phyloP scores from a whole-genome alignment of 2,113 vertebrate genomes.

The Chionis minor region DNA sequence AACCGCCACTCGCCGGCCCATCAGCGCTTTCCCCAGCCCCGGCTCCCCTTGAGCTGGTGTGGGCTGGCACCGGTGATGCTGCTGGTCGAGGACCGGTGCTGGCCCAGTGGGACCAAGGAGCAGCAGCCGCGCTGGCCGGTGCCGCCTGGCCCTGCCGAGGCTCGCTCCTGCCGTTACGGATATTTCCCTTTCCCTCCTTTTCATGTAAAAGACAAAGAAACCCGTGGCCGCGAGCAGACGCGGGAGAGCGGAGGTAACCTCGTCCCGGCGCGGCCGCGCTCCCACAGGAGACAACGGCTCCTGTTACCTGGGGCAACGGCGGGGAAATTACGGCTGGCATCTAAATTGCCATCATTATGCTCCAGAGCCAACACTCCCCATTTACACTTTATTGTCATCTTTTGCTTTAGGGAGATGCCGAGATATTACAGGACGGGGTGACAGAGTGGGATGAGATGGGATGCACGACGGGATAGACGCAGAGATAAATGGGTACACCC shows the following conservation, averaged over 20 bases:
- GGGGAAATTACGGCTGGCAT: slow-evolving; percentile 54
- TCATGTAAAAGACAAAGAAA: background rate
- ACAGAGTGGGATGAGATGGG: slow-evolving; percentile 27
- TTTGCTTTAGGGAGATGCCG: slow-evolving; percentile 54
- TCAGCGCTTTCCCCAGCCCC: background rate
- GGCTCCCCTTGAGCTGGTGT: background rate
- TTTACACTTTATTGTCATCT: slow-evolving; percentile 58
- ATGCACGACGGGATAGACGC: background rate
- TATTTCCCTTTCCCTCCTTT: background rate
- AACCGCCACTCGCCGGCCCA: rapidly evolving
- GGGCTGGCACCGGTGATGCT: rapidly evolving
- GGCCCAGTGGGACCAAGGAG: background rate
- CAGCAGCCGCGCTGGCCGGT: background rate
- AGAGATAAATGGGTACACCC: slow-evolving; percentile 36
- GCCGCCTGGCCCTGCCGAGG: background rate
- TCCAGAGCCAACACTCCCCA: slow-evolving; percentile 64
- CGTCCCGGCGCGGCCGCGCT: slow-evolving; percentile 6
- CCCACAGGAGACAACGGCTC: slow-evolving; percentile 36
- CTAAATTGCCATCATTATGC: slow-evolving; percentile 63
- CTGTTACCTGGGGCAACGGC: slow-evolving; percentile 59
- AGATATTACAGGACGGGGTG: slow-evolving; percentile 43
- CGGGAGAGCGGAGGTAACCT: background rate
- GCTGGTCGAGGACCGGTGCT: background rate
- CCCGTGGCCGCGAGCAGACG: background rate
- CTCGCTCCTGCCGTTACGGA: background rate